Base-by-base conservation (phyloP, 2,797 vertebrate genomes). In the Leuciscus waleckii region DNA sequence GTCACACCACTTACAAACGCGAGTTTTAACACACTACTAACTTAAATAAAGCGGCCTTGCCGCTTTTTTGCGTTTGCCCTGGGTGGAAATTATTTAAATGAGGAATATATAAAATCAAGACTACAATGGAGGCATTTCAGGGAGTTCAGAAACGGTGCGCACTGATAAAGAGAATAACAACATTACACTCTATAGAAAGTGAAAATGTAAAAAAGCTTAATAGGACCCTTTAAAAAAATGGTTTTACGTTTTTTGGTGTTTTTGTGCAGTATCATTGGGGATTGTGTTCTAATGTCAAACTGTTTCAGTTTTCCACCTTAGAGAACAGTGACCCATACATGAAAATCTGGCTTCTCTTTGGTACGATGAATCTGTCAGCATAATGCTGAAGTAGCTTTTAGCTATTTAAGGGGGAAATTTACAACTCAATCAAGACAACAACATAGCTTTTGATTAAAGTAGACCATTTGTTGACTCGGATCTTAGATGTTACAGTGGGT, bases 311-410 rank as follows among this genome's bases (percentile, higher is more conserved):
- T 54, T 23, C 17, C 73, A 23, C 37, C 56, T 7, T 19, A 16
- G 63, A 80, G 79, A 80, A 80, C 79, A 39, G 14, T 71, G 26
- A 63, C 26, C 65, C 41, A 74, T 49, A n/a, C 26, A 43, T 26
- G 35, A 82, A 82, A 74, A 63, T 49, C 29, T 63, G 37, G 11
- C n/a, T 70, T 81, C n/a, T 58, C 9, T 61, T 82, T 73, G n/a
- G 35, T 46, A 17, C 37, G 0, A 5, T 61, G 6, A 43, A 70
- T 70, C 67, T 70, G 10, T 37, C 74, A 56, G 11, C 32, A 16
- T 37, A 56, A 76, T 39, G 19, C 5, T 63, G 37, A 63, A 43
- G 19, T 73, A 23, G 13, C 29, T 63, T 74, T 13, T 74, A 41
- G 29, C 11, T 74, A 75, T 74, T 75, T 74, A 46, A 13, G 39